Evolutionary conservation across 2,797 vertebrate genomes (phyloP).

Genomic region (Lates japonicus): DNA sequence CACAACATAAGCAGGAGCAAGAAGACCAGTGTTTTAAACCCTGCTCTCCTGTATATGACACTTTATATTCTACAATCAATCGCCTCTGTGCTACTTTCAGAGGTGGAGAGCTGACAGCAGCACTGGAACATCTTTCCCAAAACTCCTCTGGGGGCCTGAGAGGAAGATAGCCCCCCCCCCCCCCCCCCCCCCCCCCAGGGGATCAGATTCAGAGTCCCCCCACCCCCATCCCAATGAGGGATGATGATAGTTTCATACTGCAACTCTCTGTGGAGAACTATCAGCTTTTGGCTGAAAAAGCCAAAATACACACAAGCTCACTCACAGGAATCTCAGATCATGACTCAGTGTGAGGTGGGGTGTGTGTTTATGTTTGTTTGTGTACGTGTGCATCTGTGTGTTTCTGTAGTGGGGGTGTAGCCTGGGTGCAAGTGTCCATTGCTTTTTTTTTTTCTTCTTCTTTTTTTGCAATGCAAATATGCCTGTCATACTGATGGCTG

Average conservation of each 20-base stretch:
- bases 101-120: conserved; percentile 10
- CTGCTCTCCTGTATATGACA: background rate
- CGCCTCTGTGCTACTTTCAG: conserved; percentile 1
- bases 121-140: conserved; percentile 32
- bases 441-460: background rate
- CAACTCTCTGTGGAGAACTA: conserved; percentile 54
- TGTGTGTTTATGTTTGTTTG: conserved; percentile 44
- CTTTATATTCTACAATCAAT: conserved; percentile 22
- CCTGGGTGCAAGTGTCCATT: conserved; percentile 30
- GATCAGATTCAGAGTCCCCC: conserved; percentile 47
- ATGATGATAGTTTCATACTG: conserved; percentile 48
- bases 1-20: conserved; percentile 23
- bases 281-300: conserved; percentile 36
- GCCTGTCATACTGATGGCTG: conserved; percentile 60
- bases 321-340: conserved; percentile 44
- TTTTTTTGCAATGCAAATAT: conserved; percentile 85
- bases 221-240: conserved; percentile 6
- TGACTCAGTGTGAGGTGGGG: conserved; percentile 54
- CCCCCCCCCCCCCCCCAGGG: no score
- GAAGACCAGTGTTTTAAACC: background rate
- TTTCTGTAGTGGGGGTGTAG: conserved; percentile 38
- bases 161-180: conserved; percentile 11
- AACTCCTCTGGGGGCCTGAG: conserved; percentile 31
- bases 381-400: conserved; percentile 36
- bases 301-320: conserved; percentile 5